These are phyloP conservation scores for Periophthalmodon schlosseri DNA, from an alignment of 2,113 vertebrate species.

Conservation along the genomic window DNA sequence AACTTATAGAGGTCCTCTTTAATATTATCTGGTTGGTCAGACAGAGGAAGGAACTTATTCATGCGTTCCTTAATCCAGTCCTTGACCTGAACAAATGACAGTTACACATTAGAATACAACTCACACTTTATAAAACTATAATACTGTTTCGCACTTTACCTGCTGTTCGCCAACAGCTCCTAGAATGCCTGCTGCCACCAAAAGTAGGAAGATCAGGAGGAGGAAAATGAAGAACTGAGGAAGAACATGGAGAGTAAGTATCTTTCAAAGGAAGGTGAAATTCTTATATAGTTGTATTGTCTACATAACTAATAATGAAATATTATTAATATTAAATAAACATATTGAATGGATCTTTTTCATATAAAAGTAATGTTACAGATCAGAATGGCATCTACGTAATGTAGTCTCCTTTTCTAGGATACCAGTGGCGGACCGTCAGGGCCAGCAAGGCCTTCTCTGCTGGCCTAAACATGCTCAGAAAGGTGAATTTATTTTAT, in stretches of 20 bases:
- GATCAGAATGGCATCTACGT: no score
- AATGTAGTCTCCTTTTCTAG: no score
- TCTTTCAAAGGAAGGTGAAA: background rate
- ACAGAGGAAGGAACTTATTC: conserved; percentile 19
- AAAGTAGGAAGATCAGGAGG: conserved; percentile 73
- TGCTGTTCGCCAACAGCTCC: conserved; percentile 46
- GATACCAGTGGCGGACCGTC: no score
- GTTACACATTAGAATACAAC: background rate
- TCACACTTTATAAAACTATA: background rate
- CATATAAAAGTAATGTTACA: background rate
- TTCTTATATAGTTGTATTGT: background rate
- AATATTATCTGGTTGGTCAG: accelerated
- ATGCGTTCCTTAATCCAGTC: conserved; percentile 42
- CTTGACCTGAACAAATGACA: conserved; percentile 40
- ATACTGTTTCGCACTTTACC: conserved; percentile 34
- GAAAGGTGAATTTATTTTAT: no score
- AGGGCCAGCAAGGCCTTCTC: no score
- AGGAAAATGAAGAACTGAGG: conserved; percentile 73
- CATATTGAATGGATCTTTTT: background rate
- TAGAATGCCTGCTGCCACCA: conserved; percentile 71
- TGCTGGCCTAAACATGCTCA: no score
- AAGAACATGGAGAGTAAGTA: background rate
- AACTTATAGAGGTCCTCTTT: conserved; percentile 43
- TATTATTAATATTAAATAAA: no score
- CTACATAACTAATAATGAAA: no score